Conservation (phyloP, 2,113 vertebrate species). For the Hippocampus mohnikei region DNA sequence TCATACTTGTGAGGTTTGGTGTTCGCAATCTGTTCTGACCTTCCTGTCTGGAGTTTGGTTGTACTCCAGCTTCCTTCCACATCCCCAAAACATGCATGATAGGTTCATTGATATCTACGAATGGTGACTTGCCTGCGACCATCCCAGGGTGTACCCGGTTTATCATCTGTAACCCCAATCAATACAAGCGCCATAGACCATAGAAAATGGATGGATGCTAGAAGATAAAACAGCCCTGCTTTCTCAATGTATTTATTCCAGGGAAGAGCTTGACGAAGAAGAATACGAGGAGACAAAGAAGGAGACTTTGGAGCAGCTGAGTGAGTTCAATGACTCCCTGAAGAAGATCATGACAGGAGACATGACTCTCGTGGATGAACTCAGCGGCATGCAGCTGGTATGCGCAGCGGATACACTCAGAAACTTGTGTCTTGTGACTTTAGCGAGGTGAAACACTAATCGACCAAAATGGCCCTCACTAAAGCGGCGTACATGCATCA, state of each 20-base stretch:
- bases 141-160: background rate
- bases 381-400: slow-evolving; percentile 96
- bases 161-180: too few relatives aligned
- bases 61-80: background rate
- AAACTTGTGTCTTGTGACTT: slow-evolving; percentile 1
- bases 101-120: background rate
- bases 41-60: background rate
- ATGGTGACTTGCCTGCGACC: background rate
- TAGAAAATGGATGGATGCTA: background rate
- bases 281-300: slow-evolving; percentile 97
- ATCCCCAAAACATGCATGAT: background rate
- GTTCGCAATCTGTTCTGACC: background rate
- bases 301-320: slow-evolving; percentile 93
- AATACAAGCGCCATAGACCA: background rate
- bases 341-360: slow-evolving; percentile 97
- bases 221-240: background rate
- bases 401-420: slow-evolving; percentile 15
- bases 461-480: too few relatives aligned
- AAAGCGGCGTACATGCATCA: too few relatives aligned
- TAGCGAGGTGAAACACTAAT: too few relatives aligned
- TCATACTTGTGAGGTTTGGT: background rate
- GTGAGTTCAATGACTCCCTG: slow-evolving; percentile 91
- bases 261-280: slow-evolving; percentile 91
- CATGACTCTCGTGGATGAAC: slow-evolving; percentile 94
- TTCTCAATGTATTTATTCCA: slow-evolving; percentile 41